Base-by-base conservation (phyloP, 92 coral and sea anemone species). In the Montipora capitata region DNA sequence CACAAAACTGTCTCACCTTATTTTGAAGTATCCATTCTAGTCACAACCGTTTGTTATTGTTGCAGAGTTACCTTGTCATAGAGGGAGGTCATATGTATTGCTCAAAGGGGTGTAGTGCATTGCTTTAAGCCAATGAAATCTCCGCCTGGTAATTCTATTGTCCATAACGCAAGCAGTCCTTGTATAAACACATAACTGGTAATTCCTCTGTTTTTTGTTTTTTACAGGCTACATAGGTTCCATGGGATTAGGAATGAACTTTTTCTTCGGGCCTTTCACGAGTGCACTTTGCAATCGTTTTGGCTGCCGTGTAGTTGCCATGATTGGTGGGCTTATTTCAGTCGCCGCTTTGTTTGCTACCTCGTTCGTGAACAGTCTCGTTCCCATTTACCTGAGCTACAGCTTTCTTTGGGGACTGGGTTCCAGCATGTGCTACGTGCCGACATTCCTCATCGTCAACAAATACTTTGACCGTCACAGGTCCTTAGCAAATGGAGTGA, bases 351-450 rank as follows among this genome's bases (percentile, higher is more conserved):
- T 91, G 78, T 65, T 87, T 51, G 91, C 87, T 10, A 79, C 92
- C 15, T 91, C 94, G 10, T 81, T 91, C 77, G 91, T 82, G 67
- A 78, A 80, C 58, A 82, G 84, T 42, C 85, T 74, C 84, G 85
- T 80, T 91, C 74, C 85, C 48, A 86, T 91, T 90, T 87, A 81
- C 75, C 49, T 91, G 58, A 86, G 91, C 57, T 91, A 91, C 61
- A 87, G 92, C 74, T n/a, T 91, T 56, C 74, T 86, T 4, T 91
- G 94, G 94, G 94, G 94, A 72, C 43, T 82, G 74, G 94, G 94
- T 16, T 91, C 94, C 1, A 91, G 94, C 57, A 75, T 91, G 87
- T 59, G 94, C 51, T 91, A 76, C 74, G 83, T 85, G 17, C 90
- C 94, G n/a, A 81, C 94, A 38, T 91, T 67, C 56, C 88, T 91